Evolutionary conservation across 2,797 vertebrate species (phyloP).

Genomic region (Astyanax mexicanus): DNA sequence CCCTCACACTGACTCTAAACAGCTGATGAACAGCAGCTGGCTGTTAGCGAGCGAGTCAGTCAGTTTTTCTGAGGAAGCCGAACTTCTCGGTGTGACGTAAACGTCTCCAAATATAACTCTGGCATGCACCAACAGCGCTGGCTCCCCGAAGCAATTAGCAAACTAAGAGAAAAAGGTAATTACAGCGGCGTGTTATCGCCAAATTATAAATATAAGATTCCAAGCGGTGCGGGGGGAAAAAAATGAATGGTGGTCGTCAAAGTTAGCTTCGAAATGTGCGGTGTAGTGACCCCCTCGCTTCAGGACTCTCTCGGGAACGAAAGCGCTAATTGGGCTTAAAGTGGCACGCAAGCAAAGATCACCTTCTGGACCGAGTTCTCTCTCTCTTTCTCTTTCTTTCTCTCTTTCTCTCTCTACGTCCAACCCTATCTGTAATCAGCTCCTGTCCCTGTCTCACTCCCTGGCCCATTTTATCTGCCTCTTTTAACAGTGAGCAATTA

Average conservation of each 20-base stretch:
- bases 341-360: neutral
- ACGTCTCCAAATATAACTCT: constrained; percentile 53
- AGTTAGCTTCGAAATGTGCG: constrained; percentile 6
- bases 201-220: constrained; percentile 63
- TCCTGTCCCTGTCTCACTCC: neutral
- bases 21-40: neutral
- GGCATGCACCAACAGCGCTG: constrained; percentile 51
- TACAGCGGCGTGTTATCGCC: constrained; percentile 66
- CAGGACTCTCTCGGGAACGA: neutral
- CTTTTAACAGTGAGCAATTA: constrained; percentile 4
- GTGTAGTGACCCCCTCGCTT: neutral
- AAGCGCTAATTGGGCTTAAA: neutral
- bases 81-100: constrained; percentile 44
- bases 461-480: constrained; percentile 12
- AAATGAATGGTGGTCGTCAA: constrained; percentile 30
- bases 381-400: neutral
- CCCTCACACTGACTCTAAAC: constrained; percentile 7
- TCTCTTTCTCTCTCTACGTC: neutral
- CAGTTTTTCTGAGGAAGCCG: constrained; percentile 38
- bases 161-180: constrained; percentile 67
- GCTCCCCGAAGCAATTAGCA: constrained; percentile 66
- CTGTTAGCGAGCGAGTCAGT: constrained; percentile 48
- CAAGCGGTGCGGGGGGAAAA: constrained; percentile 36
- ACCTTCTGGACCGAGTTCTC: neutral
- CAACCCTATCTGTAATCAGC: neutral